Percentiles rank a stretch among this genome's conserved stretches.
phyloP scores from a whole-genome alignment of 1,140 invertebrate genomes.

The Eumaeus atala region DNA sequence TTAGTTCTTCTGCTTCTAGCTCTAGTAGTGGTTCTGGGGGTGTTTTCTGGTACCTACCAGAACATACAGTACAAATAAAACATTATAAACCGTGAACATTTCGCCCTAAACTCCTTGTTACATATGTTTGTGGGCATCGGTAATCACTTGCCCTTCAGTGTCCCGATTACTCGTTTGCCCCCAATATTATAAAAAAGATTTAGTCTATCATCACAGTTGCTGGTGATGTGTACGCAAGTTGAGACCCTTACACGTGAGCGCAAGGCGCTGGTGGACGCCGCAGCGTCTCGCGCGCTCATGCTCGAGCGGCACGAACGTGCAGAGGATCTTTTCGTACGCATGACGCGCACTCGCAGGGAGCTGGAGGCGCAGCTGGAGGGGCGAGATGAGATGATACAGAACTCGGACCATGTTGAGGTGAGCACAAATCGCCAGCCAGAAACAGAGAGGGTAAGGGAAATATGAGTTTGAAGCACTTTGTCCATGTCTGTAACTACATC shows the following conservation, averaged over 20 bases:
- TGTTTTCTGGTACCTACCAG: background rate
- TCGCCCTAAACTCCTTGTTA: too few relatives aligned
- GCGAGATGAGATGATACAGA: conserved; percentile 26
- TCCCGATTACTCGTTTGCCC: too few relatives aligned
- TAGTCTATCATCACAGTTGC: conserved; percentile 29
- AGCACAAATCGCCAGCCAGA: conserved; percentile 23
- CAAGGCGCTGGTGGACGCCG: conserved; percentile 43
- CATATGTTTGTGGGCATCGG: too few relatives aligned
- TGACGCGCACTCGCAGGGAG: conserved; percentile 42
- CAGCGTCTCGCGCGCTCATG: conserved; percentile 56
- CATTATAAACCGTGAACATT: too few relatives aligned
- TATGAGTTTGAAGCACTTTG: too few relatives aligned
- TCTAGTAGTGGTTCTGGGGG: too few relatives aligned
- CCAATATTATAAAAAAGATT: background rate
- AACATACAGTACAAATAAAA: too few relatives aligned
- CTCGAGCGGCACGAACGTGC: conserved; percentile 56
- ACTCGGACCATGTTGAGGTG: conserved; percentile 25
- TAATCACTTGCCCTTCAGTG: too few relatives aligned
- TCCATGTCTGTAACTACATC: too few relatives aligned
- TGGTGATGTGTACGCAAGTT: conserved; percentile 59
- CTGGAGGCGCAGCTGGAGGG: conserved; percentile 38
- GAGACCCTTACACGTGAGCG: conserved; percentile 49
- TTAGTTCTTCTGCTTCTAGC: conserved; percentile 35
- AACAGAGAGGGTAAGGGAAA: too few relatives aligned
- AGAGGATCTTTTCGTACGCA: conserved; percentile 45